phyloP scores from a whole-genome alignment of 2,113 vertebrate species.

The Clinocottus analis region DNA sequence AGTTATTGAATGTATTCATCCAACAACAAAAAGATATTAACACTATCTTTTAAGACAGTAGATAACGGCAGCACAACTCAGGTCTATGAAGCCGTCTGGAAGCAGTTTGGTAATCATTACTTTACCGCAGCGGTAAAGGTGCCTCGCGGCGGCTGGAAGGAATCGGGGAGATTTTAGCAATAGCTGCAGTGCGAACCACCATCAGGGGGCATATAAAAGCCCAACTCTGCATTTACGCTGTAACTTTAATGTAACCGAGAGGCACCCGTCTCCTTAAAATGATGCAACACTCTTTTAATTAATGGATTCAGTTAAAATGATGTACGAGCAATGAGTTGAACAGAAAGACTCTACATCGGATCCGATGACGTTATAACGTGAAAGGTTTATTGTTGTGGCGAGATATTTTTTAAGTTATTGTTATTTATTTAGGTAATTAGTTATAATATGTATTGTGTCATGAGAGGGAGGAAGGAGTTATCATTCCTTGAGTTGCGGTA shows the following conservation, averaged over 20 bases:
- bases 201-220: not conserved
- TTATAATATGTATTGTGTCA: not conserved
- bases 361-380: not conserved
- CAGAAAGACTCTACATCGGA: not conserved
- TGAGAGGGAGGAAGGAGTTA: not conserved
- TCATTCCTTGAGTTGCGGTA: not conserved
- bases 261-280: not conserved
- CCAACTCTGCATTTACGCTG: not conserved
- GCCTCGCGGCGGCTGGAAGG: too few species aligned
- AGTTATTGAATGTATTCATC: conserved; percentile 60
- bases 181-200: not conserved
- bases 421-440: too few species aligned
- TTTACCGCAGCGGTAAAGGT: not conserved
- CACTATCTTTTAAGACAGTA: conserved; percentile 38
- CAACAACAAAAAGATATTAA: conserved; percentile 41
- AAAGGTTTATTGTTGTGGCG: not conserved
- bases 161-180: not conserved
- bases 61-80: conserved; percentile 19
- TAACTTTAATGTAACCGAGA: not conserved
- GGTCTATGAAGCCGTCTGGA: conserved; percentile 12
- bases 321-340: not conserved
- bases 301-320: not conserved
- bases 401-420: too few species aligned
- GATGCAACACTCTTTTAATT: not conserved
- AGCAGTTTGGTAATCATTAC: not conserved